phyloP scores from a whole-genome alignment of 2,888 invertebrate species.

The Cerceris ruficornis region DNA sequence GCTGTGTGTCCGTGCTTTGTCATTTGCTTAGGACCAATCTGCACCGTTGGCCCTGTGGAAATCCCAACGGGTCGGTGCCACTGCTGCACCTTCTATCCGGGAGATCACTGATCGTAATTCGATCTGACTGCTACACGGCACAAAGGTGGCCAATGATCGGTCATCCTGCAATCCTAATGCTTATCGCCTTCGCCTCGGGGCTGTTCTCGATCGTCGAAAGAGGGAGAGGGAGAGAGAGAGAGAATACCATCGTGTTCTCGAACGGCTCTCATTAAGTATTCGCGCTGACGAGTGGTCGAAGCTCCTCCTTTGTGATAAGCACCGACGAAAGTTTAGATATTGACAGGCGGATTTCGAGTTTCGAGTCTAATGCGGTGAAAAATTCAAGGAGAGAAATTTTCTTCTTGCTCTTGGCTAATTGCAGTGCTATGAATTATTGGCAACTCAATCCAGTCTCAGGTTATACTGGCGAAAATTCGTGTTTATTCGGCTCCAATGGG shows the following conservation, averaged over 20 bases:
- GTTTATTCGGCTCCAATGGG: too few species aligned
- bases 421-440: background rate
- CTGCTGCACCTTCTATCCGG: slow-evolving; percentile 59
- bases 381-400: background rate
- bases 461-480: too few species aligned
- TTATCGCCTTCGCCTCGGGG: slow-evolving; percentile 63
- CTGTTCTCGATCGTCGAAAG: slow-evolving; percentile 18
- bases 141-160: slow-evolving; percentile 68
- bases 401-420: background rate
- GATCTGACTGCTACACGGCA: slow-evolving; percentile 71
- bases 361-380: background rate
- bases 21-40: slow-evolving; percentile 78
- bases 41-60: slow-evolving; percentile 66
- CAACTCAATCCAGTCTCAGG: background rate
- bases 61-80: slow-evolving; percentile 60
- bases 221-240: slow-evolving; percentile 13
- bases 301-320: slow-evolving; percentile 33
- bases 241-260: slow-evolving; percentile 22
- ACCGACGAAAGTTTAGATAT: slow-evolving; percentile 15
- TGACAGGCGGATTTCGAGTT: slow-evolving; percentile 5
- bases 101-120: slow-evolving; percentile 77
- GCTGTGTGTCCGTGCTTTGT: slow-evolving; percentile 73
- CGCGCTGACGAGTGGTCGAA: slow-evolving; percentile 33
- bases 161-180: slow-evolving; percentile 62
- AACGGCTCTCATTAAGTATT: slow-evolving; percentile 50